Base-by-base conservation (phyloP, 2,797 vertebrate genomes). In the Fistularia tabacaria region DNA sequence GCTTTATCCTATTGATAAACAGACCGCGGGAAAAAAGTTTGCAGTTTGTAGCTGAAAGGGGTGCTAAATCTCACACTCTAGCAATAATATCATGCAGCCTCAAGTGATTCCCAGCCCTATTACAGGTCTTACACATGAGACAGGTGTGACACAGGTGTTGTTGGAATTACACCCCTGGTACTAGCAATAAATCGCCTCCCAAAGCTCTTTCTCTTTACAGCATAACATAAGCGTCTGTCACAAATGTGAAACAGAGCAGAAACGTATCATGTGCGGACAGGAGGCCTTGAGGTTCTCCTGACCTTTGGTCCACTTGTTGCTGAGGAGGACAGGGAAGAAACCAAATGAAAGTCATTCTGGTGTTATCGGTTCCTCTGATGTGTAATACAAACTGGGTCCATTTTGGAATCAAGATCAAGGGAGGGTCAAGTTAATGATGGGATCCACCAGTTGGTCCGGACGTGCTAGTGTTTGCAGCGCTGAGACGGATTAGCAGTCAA, bases 391-490 rank as follows among this genome's bases (percentile, higher is more conserved):
- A 56, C 79, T 54, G 51, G 13, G 11, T 38, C 43, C 38, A 9
- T 49, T 64, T 58, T 39, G 70, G 66, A 62, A 7, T 25, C 25
- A 36, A 46, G 64, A 67, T 73, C 59, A 77, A 68, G 58, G 48
- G 11, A 8, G 41, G 49, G 64, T n/a, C 51, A 56, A 64, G 74
- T 45, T 49, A 46, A 44, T 53, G 53, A 52, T 49, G 37, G 72
- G 63, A 36, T 49, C 72, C 74, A 82, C 66, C 72, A 80, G 81
- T 72, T 62, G 46, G 46, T 54, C 64, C 55, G 6, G 65, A 73
- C 47, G 43, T 61, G 64, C 60, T 67, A 38, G 65, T 3, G 37
- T 64, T 56, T 67, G 61, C 59, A 8, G 56, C 46, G 0, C 46
- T 47, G 12, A 51, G 14, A 12, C 45, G 38, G 69, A 77, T 77